phyloP scores from a whole-genome alignment of 2,888 invertebrate genomes.

The Acanthoscelides obtectus region DNA sequence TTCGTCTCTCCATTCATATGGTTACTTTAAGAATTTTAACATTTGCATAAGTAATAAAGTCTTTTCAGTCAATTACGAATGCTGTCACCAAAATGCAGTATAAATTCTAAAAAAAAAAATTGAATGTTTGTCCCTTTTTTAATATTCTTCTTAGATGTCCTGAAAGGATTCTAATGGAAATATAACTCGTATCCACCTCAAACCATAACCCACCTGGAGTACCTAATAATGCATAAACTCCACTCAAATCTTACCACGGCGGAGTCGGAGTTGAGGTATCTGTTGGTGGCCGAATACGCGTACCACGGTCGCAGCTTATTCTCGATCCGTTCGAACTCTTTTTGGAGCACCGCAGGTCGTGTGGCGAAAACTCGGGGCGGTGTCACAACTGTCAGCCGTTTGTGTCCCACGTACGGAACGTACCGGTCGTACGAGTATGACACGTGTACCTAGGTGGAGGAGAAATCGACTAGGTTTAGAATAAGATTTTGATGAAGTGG shows the following conservation, averaged over 20 bases:
- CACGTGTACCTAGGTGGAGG: constrained; percentile 42
- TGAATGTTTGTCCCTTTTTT: too few species aligned
- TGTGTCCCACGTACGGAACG: constrained; percentile 49
- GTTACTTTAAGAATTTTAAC: too few species aligned
- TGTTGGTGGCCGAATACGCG: constrained; percentile 64
- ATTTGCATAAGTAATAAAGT: too few species aligned
- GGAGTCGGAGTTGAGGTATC: constrained; percentile 73
- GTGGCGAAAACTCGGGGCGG: constrained; percentile 58
- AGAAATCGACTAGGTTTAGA: not conserved
- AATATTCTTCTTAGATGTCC: too few species aligned
- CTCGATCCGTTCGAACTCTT: constrained; percentile 65
- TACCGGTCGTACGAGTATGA: constrained; percentile 47
- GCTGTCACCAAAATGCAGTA: too few species aligned
- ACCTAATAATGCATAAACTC: not conserved
- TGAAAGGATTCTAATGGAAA: too few species aligned
- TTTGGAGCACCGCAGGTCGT: constrained; percentile 62
- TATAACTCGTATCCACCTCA: too few species aligned
- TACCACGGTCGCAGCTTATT: constrained; percentile 59
- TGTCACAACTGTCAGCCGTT: constrained; percentile 60
- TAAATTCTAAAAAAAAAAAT: too few species aligned
- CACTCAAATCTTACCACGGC: constrained; percentile 57
- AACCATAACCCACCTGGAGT: too few species aligned
- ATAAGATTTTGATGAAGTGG: not conserved
- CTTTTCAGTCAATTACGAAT: too few species aligned
- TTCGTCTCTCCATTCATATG: too few species aligned